These are phyloP conservation scores for Poecilia picta DNA, from an alignment of 2,797 vertebrate genomes.

Conservation along the genomic window DNA sequence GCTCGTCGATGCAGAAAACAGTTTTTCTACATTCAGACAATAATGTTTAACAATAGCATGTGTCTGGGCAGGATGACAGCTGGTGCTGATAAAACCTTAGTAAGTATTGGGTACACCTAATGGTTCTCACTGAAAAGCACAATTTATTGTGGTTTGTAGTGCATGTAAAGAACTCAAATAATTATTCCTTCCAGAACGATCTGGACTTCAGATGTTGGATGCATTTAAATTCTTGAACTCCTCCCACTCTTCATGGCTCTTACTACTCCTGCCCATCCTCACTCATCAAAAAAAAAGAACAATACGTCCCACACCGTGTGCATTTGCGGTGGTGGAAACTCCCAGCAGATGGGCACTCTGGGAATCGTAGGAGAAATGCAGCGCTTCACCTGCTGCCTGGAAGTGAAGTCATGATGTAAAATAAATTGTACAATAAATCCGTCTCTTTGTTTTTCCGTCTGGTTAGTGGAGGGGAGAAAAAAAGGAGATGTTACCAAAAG, in stretches of 20 bases:
- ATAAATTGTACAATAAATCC: not conserved
- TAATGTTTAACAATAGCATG: not conserved
- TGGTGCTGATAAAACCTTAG: not conserved
- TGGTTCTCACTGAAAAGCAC: not conserved
- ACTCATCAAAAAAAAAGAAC: slow-evolving; percentile 42
- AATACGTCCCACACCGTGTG: slow-evolving; percentile 48
- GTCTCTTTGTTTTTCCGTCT: not conserved
- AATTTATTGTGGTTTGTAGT: not conserved
- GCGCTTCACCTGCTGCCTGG: not conserved
- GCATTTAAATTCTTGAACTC: slow-evolving; percentile 27
- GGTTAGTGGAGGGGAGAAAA: not conserved
- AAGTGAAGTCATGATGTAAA: not conserved
- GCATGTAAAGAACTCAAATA: not conserved
- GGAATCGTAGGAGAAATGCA: slow-evolving; percentile 43
- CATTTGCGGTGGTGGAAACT: slow-evolving; percentile 39
- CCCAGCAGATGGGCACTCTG: slow-evolving; percentile 38
- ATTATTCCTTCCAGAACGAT: not conserved
- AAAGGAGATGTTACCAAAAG: not conserved
- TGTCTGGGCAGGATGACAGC: not conserved
- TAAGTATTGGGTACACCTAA: not conserved
- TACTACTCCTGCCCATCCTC: slow-evolving; percentile 14
- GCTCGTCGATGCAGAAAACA: not conserved
- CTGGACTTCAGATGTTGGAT: slow-evolving; percentile 15
- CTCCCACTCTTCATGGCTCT: slow-evolving; percentile 34
- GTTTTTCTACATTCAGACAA: not conserved